phyloP scores from a whole-genome alignment of 2,888 invertebrate species.

The Galerucella pusilla region DNA sequence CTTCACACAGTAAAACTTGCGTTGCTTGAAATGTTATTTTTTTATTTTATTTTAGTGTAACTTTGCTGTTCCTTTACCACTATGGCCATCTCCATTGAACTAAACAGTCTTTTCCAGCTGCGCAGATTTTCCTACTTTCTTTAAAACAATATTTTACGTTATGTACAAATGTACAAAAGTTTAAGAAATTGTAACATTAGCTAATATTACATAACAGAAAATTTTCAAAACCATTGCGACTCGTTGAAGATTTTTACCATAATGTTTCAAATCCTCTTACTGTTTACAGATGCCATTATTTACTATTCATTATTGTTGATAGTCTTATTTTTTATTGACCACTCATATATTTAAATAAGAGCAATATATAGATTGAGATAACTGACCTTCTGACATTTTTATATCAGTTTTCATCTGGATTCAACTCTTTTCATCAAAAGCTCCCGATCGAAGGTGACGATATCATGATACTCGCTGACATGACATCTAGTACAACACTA shows the following conservation, averaged over 20 bases:
- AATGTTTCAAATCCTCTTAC: too few relatives aligned
- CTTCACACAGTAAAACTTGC: too few relatives aligned
- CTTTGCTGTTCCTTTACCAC: too few relatives aligned
- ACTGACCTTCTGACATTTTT: slow-evolving; percentile 45
- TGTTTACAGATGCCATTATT: not conserved
- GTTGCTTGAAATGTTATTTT: too few relatives aligned
- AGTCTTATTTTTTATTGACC: not conserved
- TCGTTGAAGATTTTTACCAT: too few relatives aligned
- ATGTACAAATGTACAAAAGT: not conserved
- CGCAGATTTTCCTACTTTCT: not conserved
- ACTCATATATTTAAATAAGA: not conserved
- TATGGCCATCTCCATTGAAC: too few relatives aligned
- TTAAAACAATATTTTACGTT: not conserved
- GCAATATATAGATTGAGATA: slow-evolving; percentile 1
- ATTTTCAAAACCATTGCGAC: too few relatives aligned
- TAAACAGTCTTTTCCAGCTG: too few relatives aligned
- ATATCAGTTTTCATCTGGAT: not conserved
- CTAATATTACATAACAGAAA: not conserved
- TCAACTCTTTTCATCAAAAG: slow-evolving; percentile 35
- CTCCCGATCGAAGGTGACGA: slow-evolving; percentile 15
- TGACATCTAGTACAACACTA: slow-evolving; percentile 31
- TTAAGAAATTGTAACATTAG: not conserved
- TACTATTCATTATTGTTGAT: not conserved
- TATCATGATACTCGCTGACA: slow-evolving; percentile 36
- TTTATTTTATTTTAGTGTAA: too few relatives aligned